Conservation (phyloP, 2,113 vertebrate genomes). For the Cygnus buccinator region DNA sequence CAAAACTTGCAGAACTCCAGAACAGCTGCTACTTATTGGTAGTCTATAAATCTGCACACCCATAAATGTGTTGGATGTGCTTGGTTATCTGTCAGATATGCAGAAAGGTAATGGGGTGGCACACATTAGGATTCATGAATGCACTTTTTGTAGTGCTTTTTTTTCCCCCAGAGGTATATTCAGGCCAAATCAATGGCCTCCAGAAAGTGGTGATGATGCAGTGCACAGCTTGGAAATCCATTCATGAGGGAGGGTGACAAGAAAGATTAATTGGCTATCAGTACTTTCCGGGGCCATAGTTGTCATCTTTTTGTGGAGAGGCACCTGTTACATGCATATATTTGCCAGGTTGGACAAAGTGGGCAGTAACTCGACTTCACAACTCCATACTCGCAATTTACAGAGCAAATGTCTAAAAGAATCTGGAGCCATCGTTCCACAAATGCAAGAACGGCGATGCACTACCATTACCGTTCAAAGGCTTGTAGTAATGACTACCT, state of each 20-base stretch:
- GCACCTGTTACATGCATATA: neutral
- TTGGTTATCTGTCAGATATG: neutral
- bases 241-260: neutral
- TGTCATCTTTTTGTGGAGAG: conserved; percentile 2
- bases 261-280: conserved; percentile 7
- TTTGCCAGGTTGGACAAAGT: neutral
- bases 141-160: neutral
- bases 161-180: neutral
- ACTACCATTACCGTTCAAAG: neutral
- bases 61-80: neutral
- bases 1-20: neutral
- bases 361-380: neutral
- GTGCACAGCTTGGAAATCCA: neutral
- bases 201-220: neutral
- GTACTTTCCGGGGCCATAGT: neutral
- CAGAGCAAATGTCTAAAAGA: neutral
- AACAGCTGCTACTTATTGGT: neutral
- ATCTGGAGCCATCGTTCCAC: neutral
- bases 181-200: neutral
- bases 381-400: neutral
- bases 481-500: neutral
- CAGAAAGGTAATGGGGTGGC: conserved; percentile 19
- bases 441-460: neutral
- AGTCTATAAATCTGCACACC: conserved; percentile 5
- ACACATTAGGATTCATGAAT: conserved; percentile 6